Percentiles rank a stretch among this genome's conserved stretches.
These are phyloP conservation scores for Syndactyla subalaris DNA, from an alignment of 2,797 vertebrate genomes.

Conservation along the genomic window DNA sequence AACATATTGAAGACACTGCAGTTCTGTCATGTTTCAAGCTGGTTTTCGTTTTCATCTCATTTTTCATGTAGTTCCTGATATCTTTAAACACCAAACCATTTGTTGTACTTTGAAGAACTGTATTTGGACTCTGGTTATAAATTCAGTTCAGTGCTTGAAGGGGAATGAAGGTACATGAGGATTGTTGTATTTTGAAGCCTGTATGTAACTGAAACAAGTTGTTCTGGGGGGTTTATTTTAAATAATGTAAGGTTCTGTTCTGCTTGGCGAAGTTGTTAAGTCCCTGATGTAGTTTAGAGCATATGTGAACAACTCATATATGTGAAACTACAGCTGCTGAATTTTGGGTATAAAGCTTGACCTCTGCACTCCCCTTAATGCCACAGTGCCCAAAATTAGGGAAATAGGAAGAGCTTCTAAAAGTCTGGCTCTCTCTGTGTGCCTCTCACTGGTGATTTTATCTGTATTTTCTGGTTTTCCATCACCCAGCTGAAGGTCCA, in stretches of 20 bases:
- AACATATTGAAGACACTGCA: background rate
- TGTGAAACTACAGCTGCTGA: background rate
- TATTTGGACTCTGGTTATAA: background rate
- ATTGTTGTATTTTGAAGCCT: background rate
- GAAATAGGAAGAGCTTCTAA: background rate
- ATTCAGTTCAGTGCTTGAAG: background rate
- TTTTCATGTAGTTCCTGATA: background rate
- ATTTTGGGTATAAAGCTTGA: background rate
- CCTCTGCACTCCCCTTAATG: background rate
- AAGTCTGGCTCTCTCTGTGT: background rate
- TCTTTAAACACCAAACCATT: background rate
- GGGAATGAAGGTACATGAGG: accelerated
- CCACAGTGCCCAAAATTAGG: no score
- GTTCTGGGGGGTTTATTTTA: background rate
- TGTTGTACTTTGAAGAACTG: background rate
- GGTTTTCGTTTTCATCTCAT: background rate
- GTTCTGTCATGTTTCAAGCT: background rate
- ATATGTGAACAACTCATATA: background rate
- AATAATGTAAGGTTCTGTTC: background rate
- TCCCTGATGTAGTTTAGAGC: background rate
- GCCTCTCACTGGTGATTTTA: background rate
- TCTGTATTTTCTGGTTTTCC: background rate
- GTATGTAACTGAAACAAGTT: background rate
- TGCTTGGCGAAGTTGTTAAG: background rate
- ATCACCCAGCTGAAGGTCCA: background rate